Evolutionary conservation across 2,888 invertebrate genomes (phyloP).

Genomic region (Andricus curvator): DNA sequence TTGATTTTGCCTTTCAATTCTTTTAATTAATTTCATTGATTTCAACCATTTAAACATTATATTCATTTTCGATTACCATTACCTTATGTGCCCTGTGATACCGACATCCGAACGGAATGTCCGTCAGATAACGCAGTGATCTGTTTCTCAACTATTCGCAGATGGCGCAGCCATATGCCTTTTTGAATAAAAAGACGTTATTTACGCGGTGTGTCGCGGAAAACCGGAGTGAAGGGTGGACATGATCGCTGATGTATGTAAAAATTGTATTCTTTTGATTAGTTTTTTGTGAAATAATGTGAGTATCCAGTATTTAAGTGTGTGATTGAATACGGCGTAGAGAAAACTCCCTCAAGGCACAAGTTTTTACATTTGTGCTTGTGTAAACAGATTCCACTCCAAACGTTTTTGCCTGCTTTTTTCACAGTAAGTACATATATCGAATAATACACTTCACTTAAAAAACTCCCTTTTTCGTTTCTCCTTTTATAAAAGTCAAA

Average conservation of each 20-base stretch:
- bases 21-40: too few relatives aligned
- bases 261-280: constrained; percentile 9
- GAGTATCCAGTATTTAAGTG: constrained; percentile 31
- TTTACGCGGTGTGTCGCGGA: constrained; percentile 15
- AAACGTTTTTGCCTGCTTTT: constrained; percentile 3
- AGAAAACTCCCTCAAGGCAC: background rate
- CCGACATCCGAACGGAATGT: background rate
- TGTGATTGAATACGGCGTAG: constrained; percentile 1
- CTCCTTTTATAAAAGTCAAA: background rate
- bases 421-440: constrained; percentile 6
- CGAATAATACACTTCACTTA: background rate
- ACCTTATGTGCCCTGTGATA: background rate
- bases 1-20: too few relatives aligned
- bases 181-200: constrained; percentile 40
- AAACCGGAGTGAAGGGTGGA: background rate
- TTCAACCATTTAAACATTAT: too few relatives aligned
- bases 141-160: background rate
- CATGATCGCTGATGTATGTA: background rate
- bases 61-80: too few relatives aligned
- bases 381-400: constrained; percentile 1
- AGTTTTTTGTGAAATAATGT: constrained; percentile 31
- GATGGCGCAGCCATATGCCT: background rate
- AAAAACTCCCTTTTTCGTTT: background rate
- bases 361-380: background rate
- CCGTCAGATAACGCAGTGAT: background rate